A percentile compares a stretch with the other conserved stretches of the same genome.
Conservation (phyloP, 2,113 vertebrate genomes). For the Hippocampus comes region DNA sequence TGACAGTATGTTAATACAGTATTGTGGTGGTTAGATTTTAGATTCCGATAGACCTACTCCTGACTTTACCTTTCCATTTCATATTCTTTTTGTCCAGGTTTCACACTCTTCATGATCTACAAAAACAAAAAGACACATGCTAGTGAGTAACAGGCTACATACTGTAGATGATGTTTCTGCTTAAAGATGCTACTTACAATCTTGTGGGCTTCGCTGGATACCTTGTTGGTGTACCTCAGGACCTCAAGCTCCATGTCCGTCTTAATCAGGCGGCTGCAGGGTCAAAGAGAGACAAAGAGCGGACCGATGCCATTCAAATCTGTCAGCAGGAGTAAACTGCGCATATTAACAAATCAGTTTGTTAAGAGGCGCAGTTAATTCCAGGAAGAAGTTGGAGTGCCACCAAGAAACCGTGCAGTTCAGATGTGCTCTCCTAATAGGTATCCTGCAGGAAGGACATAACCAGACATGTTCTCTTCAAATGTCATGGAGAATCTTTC, state of each 20-base stretch:
- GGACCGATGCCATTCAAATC: too few species aligned
- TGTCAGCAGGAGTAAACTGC: too few species aligned
- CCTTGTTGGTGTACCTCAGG: constrained; percentile 90
- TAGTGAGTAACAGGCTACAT: not conserved
- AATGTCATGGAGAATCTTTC: too few species aligned
- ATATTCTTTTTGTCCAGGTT: constrained; percentile 66
- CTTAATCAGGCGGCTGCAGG: constrained; percentile 85
- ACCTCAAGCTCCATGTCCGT: constrained; percentile 97
- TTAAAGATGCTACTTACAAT: constrained; percentile 74
- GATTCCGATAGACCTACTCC: not conserved
- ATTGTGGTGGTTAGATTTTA: not conserved
- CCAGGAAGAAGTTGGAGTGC: not conserved
- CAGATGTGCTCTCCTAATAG: not conserved
- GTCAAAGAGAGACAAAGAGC: constrained; percentile 12
- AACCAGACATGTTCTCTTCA: not conserved
- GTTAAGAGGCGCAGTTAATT: too few species aligned
- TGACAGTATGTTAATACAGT: not conserved
- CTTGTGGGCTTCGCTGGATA: constrained; percentile 96
- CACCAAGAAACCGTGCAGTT: not conserved
- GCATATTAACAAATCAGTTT: not conserved
- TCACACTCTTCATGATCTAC: constrained; percentile 70
- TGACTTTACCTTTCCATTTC: constrained; percentile 71
- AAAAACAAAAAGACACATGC: not conserved
- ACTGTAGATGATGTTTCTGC: not conserved
- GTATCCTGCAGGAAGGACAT: not conserved